Base-by-base conservation (phyloP, 2,888 invertebrate genomes). In the Petrolisthes cinctipes region DNA sequence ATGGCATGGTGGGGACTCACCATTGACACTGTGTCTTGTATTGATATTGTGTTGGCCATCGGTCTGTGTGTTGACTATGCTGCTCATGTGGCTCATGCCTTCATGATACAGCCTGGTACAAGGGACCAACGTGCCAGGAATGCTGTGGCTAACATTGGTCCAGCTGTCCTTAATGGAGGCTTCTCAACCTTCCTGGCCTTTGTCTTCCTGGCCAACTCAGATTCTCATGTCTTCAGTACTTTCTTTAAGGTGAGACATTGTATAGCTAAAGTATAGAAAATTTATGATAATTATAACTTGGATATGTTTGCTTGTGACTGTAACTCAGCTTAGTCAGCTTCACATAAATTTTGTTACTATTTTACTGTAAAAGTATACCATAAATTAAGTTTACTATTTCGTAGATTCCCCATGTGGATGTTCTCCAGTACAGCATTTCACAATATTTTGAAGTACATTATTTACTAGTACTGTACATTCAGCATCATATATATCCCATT, bases 131-230 rank as follows among this genome's bases (percentile, higher is more conserved):
- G 96, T 90, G 94, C 95, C 0, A 92, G 95, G 78, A 94, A 94
- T 91, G 95, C 96, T 0, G 94, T 97, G 0, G 94, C 94, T 0
- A 94, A 95, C 82, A 96, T 97, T 87, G 97, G 96, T 6, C 92
- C 92, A 20, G 92, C 92, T 23, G 92, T 93, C 56, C 80, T 93
- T 81, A 92, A 92, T 88, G 92, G 92, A 56, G 93, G 92, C 23
- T 92, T 92, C 91, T 92, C 92, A 90, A 92, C 93, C 54, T 92
- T 92, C 90, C 91, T 92, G 66, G 92, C 92, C n/a, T 92, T 92
- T 89, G 83, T 92, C 75, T 91, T 92, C 57, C 91, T 93, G 56
- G 91, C 91, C 57, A 91, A 91, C 83, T 92, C 92, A 78, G 91
- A 91, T 82, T 92, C 92, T 66, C 92, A 92, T 91, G 92, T 92